A percentile compares a stretch with the other conserved stretches of the same genome.
Evolutionary conservation across 2,797 vertebrate genomes (phyloP).

Genomic region (Girardinus metallicus): DNA sequence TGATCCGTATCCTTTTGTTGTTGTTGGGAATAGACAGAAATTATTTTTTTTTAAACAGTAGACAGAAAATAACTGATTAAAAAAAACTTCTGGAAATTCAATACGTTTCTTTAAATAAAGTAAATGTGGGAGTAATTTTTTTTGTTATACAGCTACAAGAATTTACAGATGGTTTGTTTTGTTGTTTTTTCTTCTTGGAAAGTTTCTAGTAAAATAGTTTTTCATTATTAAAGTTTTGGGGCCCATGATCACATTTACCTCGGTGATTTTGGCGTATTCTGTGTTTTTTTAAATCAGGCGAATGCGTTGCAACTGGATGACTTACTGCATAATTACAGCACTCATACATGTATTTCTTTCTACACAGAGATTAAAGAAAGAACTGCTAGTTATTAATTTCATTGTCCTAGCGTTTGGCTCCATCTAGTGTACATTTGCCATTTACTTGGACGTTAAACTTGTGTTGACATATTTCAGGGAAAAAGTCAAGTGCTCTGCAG

Average conservation of each 20-base stretch:
- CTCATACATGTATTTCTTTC: background rate
- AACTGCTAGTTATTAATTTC: background rate
- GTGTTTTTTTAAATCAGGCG: background rate
- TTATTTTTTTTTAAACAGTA: too few species aligned
- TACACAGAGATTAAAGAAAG: background rate
- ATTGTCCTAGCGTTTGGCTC: conserved; percentile 16
- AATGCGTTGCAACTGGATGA: background rate
- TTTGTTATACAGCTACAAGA: background rate
- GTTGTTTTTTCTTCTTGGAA: background rate
- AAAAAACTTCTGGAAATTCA: background rate
- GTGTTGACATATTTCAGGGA: conserved; percentile 2
- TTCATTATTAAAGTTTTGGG: background rate
- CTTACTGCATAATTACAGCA: background rate
- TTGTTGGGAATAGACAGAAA: background rate
- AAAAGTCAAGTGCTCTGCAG: background rate
- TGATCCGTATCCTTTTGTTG: background rate
- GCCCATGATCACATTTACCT: background rate
- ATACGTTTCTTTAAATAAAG: background rate
- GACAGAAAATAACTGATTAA: background rate
- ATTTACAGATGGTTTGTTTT: background rate
- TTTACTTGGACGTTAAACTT: background rate
- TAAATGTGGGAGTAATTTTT: background rate
- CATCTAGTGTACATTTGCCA: conserved; percentile 44
- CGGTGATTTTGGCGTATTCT: background rate
- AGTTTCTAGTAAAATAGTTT: background rate